A percentile compares a stretch with the other conserved stretches of the same genome.
phyloP scores from a whole-genome alignment of 2,797 vertebrate species.

The Sebastiscus tertius region DNA sequence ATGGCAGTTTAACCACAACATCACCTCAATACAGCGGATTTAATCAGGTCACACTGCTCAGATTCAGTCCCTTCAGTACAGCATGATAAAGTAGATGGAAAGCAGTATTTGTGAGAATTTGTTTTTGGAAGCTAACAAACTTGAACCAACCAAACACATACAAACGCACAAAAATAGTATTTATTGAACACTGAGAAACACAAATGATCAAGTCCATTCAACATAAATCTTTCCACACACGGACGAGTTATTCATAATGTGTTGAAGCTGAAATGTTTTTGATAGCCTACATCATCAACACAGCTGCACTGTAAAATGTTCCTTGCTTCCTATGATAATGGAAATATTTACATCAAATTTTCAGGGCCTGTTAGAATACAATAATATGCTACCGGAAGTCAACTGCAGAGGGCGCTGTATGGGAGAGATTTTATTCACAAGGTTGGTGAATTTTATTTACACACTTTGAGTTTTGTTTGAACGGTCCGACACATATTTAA shows the following conservation, averaged over 20 bases:
- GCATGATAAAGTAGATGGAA: neutral
- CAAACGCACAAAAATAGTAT: neutral
- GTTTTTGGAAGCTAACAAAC: neutral
- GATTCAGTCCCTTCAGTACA: neutral
- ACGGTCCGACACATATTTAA: neutral
- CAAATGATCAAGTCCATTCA: neutral
- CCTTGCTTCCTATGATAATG: neutral
- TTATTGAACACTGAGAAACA: neutral
- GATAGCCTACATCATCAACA: neutral
- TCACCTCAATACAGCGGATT: neutral
- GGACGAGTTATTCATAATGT: neutral
- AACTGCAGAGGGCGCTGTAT: neutral
- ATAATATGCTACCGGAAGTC: neutral
- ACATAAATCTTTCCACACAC: neutral
- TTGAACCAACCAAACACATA: neutral
- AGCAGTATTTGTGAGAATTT: neutral
- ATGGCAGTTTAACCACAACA: conserved; percentile 1
- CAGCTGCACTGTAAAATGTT: neutral
- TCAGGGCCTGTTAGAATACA: neutral
- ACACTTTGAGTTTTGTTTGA: neutral
- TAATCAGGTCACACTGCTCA: neutral
- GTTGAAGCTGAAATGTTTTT: neutral
- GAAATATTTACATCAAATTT: neutral
- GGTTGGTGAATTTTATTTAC: neutral
- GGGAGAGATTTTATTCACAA: neutral